phyloP scores from a whole-genome alignment of 2,113 vertebrate genomes.

The Sphaerodactylus townsendi region DNA sequence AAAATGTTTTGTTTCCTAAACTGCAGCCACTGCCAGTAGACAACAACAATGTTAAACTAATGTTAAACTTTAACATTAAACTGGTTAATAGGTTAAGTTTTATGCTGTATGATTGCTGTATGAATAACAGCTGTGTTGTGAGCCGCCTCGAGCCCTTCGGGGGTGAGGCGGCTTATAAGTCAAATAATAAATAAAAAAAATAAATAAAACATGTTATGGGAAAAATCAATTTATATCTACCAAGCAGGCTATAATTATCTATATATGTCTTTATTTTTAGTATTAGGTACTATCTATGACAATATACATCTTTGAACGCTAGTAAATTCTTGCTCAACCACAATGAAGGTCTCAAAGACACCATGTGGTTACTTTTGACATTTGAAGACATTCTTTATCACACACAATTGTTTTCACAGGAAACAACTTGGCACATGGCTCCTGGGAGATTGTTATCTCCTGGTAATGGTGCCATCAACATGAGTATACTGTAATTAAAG shows the following conservation, averaged over 20 bases:
- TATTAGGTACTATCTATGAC: constrained; percentile 6
- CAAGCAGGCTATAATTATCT: neutral
- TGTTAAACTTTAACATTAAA: neutral
- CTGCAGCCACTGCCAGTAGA: neutral
- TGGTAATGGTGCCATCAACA: constrained; percentile 70
- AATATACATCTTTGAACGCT: constrained; percentile 21
- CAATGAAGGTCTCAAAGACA: constrained; percentile 45
- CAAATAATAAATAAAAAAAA: no score
- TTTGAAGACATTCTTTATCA: constrained; percentile 64
- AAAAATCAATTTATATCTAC: neutral
- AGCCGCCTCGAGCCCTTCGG: no score
- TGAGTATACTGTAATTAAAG: constrained; percentile 71
- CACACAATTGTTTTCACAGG: constrained; percentile 67
- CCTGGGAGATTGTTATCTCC: constrained; percentile 64
- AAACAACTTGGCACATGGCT: constrained; percentile 61
- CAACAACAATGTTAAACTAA: constrained; percentile 6
- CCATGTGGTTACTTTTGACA: constrained; percentile 63
- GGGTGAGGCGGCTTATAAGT: no score
- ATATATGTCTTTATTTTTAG: constrained; percentile 23
- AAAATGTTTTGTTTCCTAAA: neutral
- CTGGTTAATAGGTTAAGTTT: no score
- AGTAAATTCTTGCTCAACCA: constrained; percentile 39
- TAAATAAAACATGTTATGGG: no score
- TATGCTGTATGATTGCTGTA: no score
- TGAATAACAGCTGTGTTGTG: no score